phyloP scores from a whole-genome alignment of 2,113 vertebrate genomes.

The Gopherus flavomarginatus region DNA sequence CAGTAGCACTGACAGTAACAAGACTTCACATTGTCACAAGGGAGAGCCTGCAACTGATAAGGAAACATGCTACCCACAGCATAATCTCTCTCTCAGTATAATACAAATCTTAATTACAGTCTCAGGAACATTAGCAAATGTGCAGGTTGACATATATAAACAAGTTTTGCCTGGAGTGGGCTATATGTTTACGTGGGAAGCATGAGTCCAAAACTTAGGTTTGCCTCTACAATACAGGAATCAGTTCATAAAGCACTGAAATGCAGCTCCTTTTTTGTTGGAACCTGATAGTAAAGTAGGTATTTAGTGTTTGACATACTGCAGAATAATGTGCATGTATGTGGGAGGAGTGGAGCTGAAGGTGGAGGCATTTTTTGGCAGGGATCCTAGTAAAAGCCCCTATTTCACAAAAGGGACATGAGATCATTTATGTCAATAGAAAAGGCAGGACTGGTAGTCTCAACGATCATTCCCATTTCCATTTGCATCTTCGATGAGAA shows the following conservation, averaged over 20 bases:
- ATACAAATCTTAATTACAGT: not conserved
- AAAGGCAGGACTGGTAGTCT: not conserved
- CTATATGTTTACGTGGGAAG: not conserved
- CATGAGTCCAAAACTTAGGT: not conserved
- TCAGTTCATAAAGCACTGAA: not conserved
- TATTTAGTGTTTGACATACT: not conserved
- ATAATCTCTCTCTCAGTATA: too few relatives aligned
- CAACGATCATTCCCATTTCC: not conserved
- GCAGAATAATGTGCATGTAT: not conserved
- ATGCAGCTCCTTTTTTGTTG: not conserved
- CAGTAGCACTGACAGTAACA: not conserved
- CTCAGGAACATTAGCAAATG: not conserved
- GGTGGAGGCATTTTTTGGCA: not conserved
- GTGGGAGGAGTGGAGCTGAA: not conserved
- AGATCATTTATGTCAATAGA: not conserved
- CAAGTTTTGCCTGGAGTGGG: not conserved
- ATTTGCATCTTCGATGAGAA: not conserved
- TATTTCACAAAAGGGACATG: not conserved
- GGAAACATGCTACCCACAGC: not conserved
- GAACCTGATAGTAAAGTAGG: not conserved
- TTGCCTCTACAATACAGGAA: not conserved
- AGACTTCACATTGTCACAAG: not conserved
- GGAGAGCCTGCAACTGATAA: not conserved
- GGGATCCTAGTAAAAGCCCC: not conserved
- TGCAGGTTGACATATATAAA: not conserved